Conservation (phyloP, 1,140 invertebrate species). For the Nephila pilipes region DNA sequence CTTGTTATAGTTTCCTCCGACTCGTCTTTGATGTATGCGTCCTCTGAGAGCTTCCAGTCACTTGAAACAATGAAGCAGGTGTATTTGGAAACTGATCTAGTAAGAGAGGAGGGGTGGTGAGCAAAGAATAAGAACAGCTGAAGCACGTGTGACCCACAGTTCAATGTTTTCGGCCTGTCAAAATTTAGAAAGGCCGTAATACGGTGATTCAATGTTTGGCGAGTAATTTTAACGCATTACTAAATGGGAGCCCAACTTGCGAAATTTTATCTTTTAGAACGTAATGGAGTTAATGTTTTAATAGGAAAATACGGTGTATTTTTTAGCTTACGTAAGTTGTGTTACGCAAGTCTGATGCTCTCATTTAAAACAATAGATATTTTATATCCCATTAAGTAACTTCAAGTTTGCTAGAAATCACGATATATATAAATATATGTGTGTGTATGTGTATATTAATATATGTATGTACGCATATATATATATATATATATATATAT, state of each 20-base stretch:
- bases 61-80: slow-evolving; percentile 8
- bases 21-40: background rate
- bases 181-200: slow-evolving; percentile 37
- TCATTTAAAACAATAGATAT: background rate
- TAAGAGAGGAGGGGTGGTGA: background rate
- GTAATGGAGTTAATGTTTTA: slow-evolving; percentile 34
- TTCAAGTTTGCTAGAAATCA: no score
- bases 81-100: background rate
- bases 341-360: background rate
- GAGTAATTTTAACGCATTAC: slow-evolving; percentile 41
- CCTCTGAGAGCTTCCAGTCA: background rate
- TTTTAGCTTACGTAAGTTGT: background rate
- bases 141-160: slow-evolving; percentile 29
- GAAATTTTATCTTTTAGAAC: background rate
- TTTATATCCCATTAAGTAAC: no score
- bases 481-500: no score
- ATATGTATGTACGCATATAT: no score
- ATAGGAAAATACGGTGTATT: background rate
- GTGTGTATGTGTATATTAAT: no score
- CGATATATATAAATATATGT: no score
- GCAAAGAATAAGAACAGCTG: background rate
- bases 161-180: slow-evolving; percentile 15
- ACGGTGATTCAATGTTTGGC: slow-evolving; percentile 39
- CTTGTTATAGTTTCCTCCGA: no score
- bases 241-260: background rate